These are phyloP conservation scores for Chaenodraco wilsoni DNA, from an alignment of 2,797 vertebrate species.

Conservation along the genomic window DNA sequence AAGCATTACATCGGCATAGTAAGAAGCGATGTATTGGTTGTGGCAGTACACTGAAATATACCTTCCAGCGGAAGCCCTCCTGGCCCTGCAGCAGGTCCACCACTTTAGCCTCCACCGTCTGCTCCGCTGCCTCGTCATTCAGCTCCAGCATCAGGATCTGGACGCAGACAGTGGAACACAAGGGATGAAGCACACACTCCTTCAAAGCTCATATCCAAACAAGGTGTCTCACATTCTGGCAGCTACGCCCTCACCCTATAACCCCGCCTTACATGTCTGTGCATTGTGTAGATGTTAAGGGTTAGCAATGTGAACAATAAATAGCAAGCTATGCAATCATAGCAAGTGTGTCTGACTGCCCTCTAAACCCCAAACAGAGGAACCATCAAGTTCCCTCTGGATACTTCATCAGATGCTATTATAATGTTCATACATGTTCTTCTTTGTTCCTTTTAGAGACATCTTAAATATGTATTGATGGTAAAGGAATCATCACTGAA, in stretches of 20 bases:
- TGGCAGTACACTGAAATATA: constrained; percentile 22
- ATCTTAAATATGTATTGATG: too few species aligned
- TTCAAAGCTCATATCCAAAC: not conserved
- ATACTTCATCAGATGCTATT: not conserved
- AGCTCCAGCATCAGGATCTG: constrained; percentile 95
- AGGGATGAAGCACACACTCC: not conserved
- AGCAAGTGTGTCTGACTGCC: not conserved
- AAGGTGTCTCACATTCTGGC: not conserved
- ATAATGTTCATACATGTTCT: not conserved
- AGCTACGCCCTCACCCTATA: not conserved
- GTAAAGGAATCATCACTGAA: not conserved
- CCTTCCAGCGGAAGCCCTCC: constrained; percentile 98
- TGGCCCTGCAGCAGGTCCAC: constrained; percentile 96
- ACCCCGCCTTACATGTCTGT: not conserved
- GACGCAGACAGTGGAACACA: not conserved
- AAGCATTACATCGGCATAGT: not conserved
- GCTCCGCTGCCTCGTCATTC: constrained; percentile 93
- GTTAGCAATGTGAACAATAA: too few species aligned
- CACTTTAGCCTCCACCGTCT: constrained; percentile 87
- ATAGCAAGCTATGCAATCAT: too few species aligned
- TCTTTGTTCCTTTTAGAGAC: too few species aligned
- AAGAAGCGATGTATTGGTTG: not conserved
- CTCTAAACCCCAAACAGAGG: not conserved
- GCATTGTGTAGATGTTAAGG: not conserved
- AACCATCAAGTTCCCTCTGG: not conserved